These are phyloP conservation scores for Penaeus japonicus DNA, from an alignment of 1,140 invertebrate genomes.

Conservation along the genomic window DNA sequence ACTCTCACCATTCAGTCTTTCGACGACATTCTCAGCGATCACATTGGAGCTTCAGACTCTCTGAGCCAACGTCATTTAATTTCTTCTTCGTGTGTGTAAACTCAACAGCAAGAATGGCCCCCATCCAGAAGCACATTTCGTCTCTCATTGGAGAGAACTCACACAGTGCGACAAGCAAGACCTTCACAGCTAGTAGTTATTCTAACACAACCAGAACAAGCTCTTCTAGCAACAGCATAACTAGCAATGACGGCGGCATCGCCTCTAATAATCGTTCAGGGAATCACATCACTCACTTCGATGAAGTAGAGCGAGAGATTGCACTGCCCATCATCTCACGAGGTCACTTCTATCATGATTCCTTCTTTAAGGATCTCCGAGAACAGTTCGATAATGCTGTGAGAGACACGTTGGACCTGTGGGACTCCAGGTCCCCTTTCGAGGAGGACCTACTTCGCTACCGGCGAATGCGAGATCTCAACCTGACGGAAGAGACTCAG, in stretches of 20 bases:
- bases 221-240: background rate
- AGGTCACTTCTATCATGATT: conserved; percentile 24
- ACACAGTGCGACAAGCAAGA: too few species aligned
- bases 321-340: conserved; percentile 15
- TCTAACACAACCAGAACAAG: background rate
- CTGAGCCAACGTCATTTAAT: too few species aligned
- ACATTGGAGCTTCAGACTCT: too few species aligned
- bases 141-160: too few species aligned
- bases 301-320: background rate
- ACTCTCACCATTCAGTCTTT: too few species aligned
- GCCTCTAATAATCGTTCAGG: too few species aligned
- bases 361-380: conserved; percentile 24
- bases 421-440: background rate
- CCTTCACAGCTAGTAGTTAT: too few species aligned
- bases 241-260: background rate
- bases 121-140: too few species aligned
- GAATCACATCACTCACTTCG: background rate
- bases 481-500: conserved; percentile 39
- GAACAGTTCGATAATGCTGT: conserved; percentile 20
- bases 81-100: too few species aligned
- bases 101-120: too few species aligned
- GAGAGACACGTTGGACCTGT: background rate
- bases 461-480: conserved; percentile 2
- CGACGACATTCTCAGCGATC: too few species aligned
- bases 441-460: conserved; percentile 8